phyloP scores from a whole-genome alignment of 2,888 invertebrate species.

The Zygothrica quintamaculata region DNA sequence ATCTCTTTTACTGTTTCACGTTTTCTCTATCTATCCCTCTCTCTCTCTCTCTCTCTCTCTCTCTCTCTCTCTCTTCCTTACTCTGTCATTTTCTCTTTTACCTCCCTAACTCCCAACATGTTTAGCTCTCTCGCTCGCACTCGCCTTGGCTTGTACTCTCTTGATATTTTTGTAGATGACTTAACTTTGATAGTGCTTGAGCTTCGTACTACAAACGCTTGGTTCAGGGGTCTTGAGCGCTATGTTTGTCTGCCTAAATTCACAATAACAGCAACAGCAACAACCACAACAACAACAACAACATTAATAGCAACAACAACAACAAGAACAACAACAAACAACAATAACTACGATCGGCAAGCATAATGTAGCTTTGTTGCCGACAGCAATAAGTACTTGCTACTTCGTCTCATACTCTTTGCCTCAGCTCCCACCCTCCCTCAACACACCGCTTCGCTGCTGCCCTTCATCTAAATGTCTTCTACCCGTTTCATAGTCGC shows the following conservation, averaged over 20 bases:
- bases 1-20: constrained; percentile 25
- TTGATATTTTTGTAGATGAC: constrained; percentile 73
- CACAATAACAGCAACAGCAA: constrained; percentile 25
- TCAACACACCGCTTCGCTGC: constrained; percentile 1
- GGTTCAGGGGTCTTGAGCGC: constrained; percentile 28
- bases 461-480: constrained; percentile 1
- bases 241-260: constrained; percentile 44
- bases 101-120: too few species aligned
- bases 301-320: constrained; percentile 5
- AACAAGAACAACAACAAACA: constrained; percentile 7
- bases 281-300: constrained; percentile 21
- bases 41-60: background rate
- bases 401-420: background rate
- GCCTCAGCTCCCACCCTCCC: background rate
- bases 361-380: constrained; percentile 52
- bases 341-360: constrained; percentile 46
- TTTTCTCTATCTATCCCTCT: constrained; percentile 2
- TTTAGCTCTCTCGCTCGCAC: constrained; percentile 2
- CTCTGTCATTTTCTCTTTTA: background rate
- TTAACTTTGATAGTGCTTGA: constrained; percentile 61
- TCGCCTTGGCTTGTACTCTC: background rate
- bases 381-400: constrained; percentile 49
- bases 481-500: constrained; percentile 7
- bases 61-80: constrained; percentile 1
- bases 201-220: constrained; percentile 35